Conservation (phyloP, 2,113 vertebrate species). For the Poeciliopsis turrubarensis region DNA sequence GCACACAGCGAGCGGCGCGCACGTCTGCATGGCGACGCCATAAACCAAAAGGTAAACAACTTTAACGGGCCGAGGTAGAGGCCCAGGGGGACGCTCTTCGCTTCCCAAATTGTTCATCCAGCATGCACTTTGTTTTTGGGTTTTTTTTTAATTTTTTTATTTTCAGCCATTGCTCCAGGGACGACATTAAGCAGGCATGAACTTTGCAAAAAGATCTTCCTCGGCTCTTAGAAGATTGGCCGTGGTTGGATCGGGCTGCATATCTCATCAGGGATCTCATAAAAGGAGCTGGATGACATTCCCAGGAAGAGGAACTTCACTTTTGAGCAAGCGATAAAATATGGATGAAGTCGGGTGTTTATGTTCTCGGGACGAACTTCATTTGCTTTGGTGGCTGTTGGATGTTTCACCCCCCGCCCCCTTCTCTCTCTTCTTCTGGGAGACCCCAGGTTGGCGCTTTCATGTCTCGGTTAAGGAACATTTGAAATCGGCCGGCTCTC, state of each 20-base stretch:
- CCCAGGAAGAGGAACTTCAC: neutral
- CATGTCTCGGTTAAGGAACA: neutral
- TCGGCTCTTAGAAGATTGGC: neutral
- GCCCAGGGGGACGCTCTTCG: neutral
- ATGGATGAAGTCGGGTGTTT: neutral
- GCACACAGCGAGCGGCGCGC: neutral
- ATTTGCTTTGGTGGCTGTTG: neutral
- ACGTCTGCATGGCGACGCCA: conserved; percentile 36
- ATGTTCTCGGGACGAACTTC: neutral
- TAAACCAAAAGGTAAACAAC: conserved; percentile 45
- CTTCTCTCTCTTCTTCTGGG: neutral
- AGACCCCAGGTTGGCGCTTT: neutral
- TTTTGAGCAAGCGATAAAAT: neutral
- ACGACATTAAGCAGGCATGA: conserved; percentile 25
- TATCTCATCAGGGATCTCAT: neutral
- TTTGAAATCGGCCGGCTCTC: too few relatives aligned
- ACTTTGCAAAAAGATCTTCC: neutral
- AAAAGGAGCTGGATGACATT: neutral
- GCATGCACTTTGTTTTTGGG: neutral
- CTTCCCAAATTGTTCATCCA: neutral
- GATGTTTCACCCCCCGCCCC: too few relatives aligned
- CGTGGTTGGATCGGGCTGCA: neutral
- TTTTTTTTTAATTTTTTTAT: neutral
- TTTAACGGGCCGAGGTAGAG: conserved; percentile 19
- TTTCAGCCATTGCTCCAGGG: neutral